These are phyloP conservation scores for Antigone vipio DNA, from an alignment of 2,113 vertebrate genomes.

Conservation along the genomic window DNA sequence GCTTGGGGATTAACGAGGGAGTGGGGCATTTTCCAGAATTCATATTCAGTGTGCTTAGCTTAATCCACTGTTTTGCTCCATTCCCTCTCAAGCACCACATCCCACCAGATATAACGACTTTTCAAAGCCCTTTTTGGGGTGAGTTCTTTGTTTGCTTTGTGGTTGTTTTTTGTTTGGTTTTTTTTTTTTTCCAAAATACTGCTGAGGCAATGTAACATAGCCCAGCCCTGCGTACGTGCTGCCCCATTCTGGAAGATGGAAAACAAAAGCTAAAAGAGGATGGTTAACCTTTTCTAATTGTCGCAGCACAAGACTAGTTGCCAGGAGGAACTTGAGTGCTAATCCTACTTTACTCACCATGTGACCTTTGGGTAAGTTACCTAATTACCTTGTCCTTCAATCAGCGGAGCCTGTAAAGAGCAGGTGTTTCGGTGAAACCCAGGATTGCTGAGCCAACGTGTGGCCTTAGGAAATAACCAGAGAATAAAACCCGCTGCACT, in stretches of 20 bases:
- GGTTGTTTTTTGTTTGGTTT: not conserved
- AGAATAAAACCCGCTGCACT: not conserved
- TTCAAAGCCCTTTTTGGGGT: not conserved
- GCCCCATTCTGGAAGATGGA: slow-evolving; percentile 27
- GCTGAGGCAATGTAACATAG: not conserved
- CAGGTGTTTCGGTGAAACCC: slow-evolving; percentile 54
- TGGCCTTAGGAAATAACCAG: slow-evolving; percentile 32
- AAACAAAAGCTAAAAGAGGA: slow-evolving; percentile 68
- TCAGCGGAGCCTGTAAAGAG: not conserved
- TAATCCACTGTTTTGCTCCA: slow-evolving; percentile 3
- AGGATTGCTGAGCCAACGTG: not conserved
- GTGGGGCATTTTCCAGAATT: slow-evolving; percentile 17
- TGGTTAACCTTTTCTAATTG: slow-evolving; percentile 66
- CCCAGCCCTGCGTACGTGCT: slow-evolving; percentile 3
- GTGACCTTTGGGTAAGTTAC: slow-evolving; percentile 63
- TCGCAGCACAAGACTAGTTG: slow-evolving; percentile 52
- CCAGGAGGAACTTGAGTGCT: slow-evolving; percentile 59
- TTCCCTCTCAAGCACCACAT: not conserved
- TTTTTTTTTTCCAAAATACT: not conserved
- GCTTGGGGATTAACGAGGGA: not conserved
- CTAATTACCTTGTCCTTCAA: slow-evolving; percentile 62
- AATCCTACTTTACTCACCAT: slow-evolving; percentile 61
- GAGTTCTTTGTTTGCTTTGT: not conserved
- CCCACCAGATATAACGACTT: not conserved
- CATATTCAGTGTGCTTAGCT: not conserved